Evolutionary conservation across 2,888 invertebrate species (phyloP).

Genomic region (Anoplius nigerrimus): DNA sequence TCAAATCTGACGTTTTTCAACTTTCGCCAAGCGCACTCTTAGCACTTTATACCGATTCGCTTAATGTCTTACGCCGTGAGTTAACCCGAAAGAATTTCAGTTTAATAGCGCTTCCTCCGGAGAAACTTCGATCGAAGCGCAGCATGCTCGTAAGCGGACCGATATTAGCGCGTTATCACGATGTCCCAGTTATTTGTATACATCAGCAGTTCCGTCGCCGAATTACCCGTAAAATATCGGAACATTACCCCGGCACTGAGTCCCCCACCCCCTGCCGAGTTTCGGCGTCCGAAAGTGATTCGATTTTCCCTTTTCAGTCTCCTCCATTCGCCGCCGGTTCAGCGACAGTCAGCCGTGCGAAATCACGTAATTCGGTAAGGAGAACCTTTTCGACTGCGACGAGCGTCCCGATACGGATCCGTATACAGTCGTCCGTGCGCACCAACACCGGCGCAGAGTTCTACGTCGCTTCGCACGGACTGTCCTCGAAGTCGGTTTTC

Average conservation of each 20-base stretch:
- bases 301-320: constrained; percentile 28
- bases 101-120: too few relatives aligned
- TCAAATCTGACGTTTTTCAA: too few relatives aligned
- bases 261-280: constrained; percentile 21
- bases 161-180: too few relatives aligned
- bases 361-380: constrained; percentile 47
- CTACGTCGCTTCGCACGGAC: neutral
- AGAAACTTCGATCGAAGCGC: too few relatives aligned
- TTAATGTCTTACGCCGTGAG: too few relatives aligned
- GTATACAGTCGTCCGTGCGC: constrained; percentile 21
- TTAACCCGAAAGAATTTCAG: too few relatives aligned
- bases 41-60: too few relatives aligned
- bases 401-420: constrained; percentile 21
- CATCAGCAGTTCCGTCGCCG: too few relatives aligned
- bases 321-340: constrained; percentile 28
- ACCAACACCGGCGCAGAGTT: neutral
- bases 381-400: constrained; percentile 32
- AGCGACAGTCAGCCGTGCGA: constrained; percentile 42
- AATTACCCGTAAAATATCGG: constrained; percentile 26
- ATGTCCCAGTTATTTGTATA: too few relatives aligned
- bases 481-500: constrained; percentile 39
- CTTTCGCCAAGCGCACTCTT: too few relatives aligned
- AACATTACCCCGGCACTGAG: constrained; percentile 19
- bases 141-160: too few relatives aligned
- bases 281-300: constrained; percentile 39